A percentile compares a stretch with the other conserved stretches of the same genome.
These are phyloP conservation scores for Limanda limanda DNA, from an alignment of 2,113 vertebrate genomes.

Conservation along the genomic window DNA sequence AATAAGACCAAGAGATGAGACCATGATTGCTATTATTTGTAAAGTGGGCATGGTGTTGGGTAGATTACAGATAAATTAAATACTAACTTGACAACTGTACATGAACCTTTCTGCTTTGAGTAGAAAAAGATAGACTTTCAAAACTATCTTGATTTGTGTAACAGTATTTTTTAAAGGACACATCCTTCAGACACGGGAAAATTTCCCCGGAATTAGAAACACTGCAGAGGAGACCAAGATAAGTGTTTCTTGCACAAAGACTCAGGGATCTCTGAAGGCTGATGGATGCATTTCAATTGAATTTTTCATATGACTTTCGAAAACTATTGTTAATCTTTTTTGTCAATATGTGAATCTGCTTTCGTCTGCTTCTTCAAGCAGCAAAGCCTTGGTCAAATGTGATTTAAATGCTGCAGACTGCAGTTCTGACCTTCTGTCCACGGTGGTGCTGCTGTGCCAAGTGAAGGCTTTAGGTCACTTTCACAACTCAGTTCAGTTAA, in stretches of 20 bases:
- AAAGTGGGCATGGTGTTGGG: background rate
- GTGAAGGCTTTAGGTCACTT: no score
- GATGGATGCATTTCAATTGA: no score
- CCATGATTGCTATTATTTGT: conserved; percentile 26
- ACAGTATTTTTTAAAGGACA: background rate
- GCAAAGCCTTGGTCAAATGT: no score
- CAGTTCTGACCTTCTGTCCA: no score
- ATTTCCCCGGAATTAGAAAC: background rate
- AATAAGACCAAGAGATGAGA: conserved; percentile 50
- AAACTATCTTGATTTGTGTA: background rate
- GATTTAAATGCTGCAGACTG: no score
- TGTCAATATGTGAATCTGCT: background rate
- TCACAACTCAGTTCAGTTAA: no score
- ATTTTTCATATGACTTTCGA: no score
- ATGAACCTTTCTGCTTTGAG: background rate
- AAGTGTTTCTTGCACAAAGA: background rate
- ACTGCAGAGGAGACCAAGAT: background rate
- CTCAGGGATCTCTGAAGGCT: no score
- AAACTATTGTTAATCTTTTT: background rate
- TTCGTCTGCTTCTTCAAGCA: no score
- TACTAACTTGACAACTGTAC: background rate
- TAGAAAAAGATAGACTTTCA: background rate
- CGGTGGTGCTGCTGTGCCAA: no score
- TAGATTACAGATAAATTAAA: conserved; percentile 14
- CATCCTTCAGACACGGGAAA: background rate